Evolutionary conservation across 2,797 vertebrate genomes (phyloP), one percentile per base, ranked within the genome.

Genomic region (Propithecus perrieri): DNA sequence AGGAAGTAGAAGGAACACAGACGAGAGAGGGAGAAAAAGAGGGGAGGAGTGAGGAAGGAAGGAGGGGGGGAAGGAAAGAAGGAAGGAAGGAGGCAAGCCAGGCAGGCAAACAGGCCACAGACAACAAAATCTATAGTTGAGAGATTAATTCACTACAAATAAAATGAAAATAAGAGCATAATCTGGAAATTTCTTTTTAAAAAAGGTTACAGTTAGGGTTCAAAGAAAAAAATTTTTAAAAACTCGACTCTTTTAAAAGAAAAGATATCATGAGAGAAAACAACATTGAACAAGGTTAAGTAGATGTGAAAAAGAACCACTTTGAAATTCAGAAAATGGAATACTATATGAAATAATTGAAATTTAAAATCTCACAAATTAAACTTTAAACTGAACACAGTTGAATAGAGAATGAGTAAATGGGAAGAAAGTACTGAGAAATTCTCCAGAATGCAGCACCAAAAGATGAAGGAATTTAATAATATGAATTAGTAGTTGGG

Each of bases 281-380:
- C 4, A 80, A 85, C 88, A 95, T 69, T 55, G 71, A 84, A 59
- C 1, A 43, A 89, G n/a, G 0, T 69, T 67, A 81, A 78, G 4
- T n/a, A 46, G 30, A 59, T 71, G 7, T 24, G 10, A 78, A 55
- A 80, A 86, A 94, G 12, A 93, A 57, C 4, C 30, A 85, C 69
- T 61, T 57, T 55, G n/a, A 84, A 74, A 72, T 30, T 9, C 50
- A 89, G 28, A 69, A 89, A 83, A 18, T 48, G 1, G 50, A 94
- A 74, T 65, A 69, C 6, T 22, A 50, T 43, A 41, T 20, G 69
- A 79, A 96, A 85, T 81, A 75, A 63, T 33, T 92, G 26, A 97
- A 96, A 94, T 88, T 59, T 88, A 41, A 90, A 71, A 88, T 95
- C 35, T 94, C 35, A 78, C 6, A 74, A 88, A 61, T 93, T 74